phyloP scores from a whole-genome alignment of 1,140 invertebrate species.

The Bicyclus anynana region DNA sequence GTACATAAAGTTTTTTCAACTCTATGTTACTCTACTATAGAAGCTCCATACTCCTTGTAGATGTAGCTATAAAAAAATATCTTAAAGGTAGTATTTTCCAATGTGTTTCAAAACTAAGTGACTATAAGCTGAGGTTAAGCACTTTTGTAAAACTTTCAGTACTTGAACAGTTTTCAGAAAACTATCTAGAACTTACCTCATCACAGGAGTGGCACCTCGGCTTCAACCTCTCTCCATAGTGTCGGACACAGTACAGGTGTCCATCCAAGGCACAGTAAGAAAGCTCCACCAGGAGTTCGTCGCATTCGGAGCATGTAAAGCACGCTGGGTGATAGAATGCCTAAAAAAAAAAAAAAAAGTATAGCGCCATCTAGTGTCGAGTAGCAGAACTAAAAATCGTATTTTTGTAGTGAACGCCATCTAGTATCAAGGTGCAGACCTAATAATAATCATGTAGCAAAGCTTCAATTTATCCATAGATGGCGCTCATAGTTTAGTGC shows the following conservation, averaged over 20 bases:
- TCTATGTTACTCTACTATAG: too few relatives aligned
- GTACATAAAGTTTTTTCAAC: too few relatives aligned
- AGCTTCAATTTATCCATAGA: not conserved
- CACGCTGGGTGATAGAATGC: conserved; percentile 91
- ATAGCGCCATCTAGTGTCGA: conserved; percentile 33
- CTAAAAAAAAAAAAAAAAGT: conserved; percentile 30
- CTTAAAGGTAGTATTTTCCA: too few relatives aligned
- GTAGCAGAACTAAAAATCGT: conserved; percentile 16
- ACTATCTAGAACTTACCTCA: conserved; percentile 84
- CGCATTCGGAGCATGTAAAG: conserved; percentile 90
- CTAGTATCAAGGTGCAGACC: too few relatives aligned
- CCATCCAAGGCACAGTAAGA: conserved; percentile 94
- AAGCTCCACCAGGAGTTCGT: conserved; percentile 93
- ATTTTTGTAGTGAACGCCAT: conserved; percentile 7
- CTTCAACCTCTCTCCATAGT: conserved; percentile 95
- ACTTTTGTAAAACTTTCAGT: too few relatives aligned
- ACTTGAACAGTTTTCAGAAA: not conserved
- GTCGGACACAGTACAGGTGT: conserved; percentile 92
- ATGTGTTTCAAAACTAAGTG: too few relatives aligned
- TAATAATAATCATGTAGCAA: too few relatives aligned
- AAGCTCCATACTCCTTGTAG: too few relatives aligned
- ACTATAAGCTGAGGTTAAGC: too few relatives aligned
- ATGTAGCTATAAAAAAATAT: too few relatives aligned
- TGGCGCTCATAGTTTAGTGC: not conserved
- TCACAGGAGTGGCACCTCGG: conserved; percentile 95